Evolutionary conservation across 2,888 invertebrate species (phyloP), one percentile per base, ranked within the genome.

Genomic region (Pollenia angustigena): DNA sequence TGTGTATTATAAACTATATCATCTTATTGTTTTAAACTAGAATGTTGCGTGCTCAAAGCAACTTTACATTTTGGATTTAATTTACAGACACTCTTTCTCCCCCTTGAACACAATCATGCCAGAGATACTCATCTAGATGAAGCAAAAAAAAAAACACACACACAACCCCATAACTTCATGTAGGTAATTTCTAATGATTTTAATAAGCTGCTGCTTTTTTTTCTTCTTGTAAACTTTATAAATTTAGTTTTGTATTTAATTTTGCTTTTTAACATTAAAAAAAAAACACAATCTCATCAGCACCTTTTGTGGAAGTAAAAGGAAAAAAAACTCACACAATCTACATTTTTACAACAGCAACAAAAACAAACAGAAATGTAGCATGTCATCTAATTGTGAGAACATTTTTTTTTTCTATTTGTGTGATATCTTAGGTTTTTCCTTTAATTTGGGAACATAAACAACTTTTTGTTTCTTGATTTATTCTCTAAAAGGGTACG

Each of bases 371-470:
- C 62, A 72, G 71, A 69, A 81, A 58, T 72, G 32, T 78, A 62
- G 83, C 83, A 83, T 72, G 76, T 74, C 84, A 68, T 88, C 42
- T 86, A 87, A 85, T 85, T 85, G 85, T 87, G 85, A 80, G 87
- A 85, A 85, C 16, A 50, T 82, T 84, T 76, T 78, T 76, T 56
- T 56, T 60, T n/a, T n/a, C n/a, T n/a, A n/a, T 66, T 81, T 75
- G 46, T 58, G 44, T 52, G 46, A 69, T 62, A 75, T 50, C 78
- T 80, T 11, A 62, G 62, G 18, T 74, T 58, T 74, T 78, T 48
- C 12, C n/a, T 71, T 16, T 42, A 68, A 60, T 56, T 71, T 72
- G 10, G 48, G 50, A 50, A 62, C 50, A 40, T 54, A 62, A 50
- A 23, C n/a, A 16, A 54, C 48, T 74, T 18, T 74, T 58, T 23